Base-by-base conservation (phyloP, 2,113 vertebrate species). In the Conger conger region DNA sequence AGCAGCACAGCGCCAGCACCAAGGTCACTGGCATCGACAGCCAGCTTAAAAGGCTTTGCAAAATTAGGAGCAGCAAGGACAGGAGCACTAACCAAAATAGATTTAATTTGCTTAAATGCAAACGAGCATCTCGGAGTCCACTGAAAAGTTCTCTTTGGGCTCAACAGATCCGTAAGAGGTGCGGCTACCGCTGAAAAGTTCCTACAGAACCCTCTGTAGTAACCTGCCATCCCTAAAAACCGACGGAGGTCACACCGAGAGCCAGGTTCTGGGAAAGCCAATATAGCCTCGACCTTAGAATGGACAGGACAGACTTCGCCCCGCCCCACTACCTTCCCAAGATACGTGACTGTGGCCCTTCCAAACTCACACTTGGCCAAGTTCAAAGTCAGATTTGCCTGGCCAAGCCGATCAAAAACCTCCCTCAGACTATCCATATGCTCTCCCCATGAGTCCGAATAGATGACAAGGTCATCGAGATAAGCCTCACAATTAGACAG, bases 101-200 rank as follows among this genome's bases (percentile, higher is more conserved):
- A n/a, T n/a, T n/a, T n/a, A n/a, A n/a, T n/a, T n/a, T n/a, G n/a
- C n/a, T n/a, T n/a, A n/a, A n/a, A n/a, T n/a, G n/a, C n/a, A n/a
- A n/a, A n/a, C n/a, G n/a, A n/a, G n/a, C n/a, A n/a, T n/a, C n/a
- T n/a, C n/a, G n/a, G 23, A 3, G 60, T 23, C 81, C 81, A 83
- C 18, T 1, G 4, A 76, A 50, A 77, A 40, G 8, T 9, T 2
- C 33, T 5, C 7, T 37, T 45, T 30, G 82, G 68, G 30, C 82
- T 83, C 0, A 83, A 17, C 1, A 83, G 23, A 42, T 83, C 13
- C 17, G 73, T 57, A 2, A 83, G 35, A 53, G 42, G 82, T 33
- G 18, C 68, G 36, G 53, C 73, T 11, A 84, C 73, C 23, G 33
- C 17, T 36, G 82, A 53, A 76, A 36, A 78, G 17, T 84, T 84